phyloP scores from a whole-genome alignment of 1,140 invertebrate species.

The Himalopsyche phryganea region DNA sequence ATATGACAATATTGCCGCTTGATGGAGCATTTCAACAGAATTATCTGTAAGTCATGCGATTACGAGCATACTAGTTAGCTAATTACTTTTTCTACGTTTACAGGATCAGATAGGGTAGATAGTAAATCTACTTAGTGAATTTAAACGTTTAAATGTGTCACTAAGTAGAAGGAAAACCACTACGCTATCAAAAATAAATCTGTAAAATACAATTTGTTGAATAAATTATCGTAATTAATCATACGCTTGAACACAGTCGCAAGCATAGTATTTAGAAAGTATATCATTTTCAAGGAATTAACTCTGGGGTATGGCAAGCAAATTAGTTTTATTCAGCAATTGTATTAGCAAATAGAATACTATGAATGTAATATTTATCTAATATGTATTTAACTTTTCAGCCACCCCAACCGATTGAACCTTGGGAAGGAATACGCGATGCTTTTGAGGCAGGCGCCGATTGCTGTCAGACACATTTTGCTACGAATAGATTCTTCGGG shows the following conservation, averaged over 20 bases:
- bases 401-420: background rate
- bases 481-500: background rate
- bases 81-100: background rate
- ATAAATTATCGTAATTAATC: background rate
- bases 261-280: background rate
- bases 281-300: too few relatives aligned
- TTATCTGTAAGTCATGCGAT: background rate
- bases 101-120: background rate
- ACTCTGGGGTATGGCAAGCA: too few relatives aligned
- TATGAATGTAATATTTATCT: too few relatives aligned
- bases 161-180: too few relatives aligned
- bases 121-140: background rate
- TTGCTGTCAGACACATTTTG: background rate
- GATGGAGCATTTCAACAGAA: background rate
- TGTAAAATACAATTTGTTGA: background rate
- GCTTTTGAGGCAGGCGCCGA: background rate
- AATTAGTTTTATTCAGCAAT: too few relatives aligned
- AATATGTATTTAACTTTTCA: background rate
- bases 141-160: too few relatives aligned
- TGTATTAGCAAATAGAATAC: too few relatives aligned
- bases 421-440: background rate
- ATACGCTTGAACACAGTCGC: background rate
- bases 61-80: background rate
- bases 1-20: too few relatives aligned
- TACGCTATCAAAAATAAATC: too few relatives aligned